Conservation (phyloP, 2,888 invertebrate genomes). For the Anarsia innoxiella region DNA sequence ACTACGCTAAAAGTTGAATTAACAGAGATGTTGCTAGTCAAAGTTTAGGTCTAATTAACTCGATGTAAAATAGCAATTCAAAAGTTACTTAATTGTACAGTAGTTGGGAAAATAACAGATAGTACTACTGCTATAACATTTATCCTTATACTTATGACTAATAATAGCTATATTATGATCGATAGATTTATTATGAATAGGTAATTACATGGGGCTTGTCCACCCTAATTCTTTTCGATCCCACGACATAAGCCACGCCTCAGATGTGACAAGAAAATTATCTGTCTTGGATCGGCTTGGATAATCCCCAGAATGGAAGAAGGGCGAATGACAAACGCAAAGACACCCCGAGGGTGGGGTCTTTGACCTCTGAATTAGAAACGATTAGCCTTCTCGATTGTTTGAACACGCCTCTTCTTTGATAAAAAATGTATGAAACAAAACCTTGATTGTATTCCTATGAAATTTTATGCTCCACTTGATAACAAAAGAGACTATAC, state of each 20-base stretch:
- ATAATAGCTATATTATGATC: no score
- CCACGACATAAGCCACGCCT: slow-evolving; percentile 5
- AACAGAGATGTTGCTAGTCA: background rate
- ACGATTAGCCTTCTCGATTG: background rate
- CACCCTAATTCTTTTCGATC: background rate
- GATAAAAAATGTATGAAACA: no score
- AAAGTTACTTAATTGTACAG: no score
- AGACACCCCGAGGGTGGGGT: background rate
- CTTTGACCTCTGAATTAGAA: background rate
- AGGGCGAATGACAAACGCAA: background rate
- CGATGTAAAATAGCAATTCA: no score
- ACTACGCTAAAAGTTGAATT: background rate
- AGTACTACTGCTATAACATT: no score
- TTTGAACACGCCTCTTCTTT: no score
- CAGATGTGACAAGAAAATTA: slow-evolving; percentile 16
- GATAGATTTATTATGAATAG: no score
- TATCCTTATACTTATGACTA: no score
- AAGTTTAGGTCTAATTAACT: no score
- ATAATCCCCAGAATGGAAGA: background rate
- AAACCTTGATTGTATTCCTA: background rate
- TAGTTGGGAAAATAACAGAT: no score
- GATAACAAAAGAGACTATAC: background rate
- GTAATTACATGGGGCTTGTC: no score
- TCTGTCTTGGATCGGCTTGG: slow-evolving; percentile 3
- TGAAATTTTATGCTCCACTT: background rate